phyloP scores from a whole-genome alignment of 2,888 invertebrate species.

The Lamellibrachia columna region DNA sequence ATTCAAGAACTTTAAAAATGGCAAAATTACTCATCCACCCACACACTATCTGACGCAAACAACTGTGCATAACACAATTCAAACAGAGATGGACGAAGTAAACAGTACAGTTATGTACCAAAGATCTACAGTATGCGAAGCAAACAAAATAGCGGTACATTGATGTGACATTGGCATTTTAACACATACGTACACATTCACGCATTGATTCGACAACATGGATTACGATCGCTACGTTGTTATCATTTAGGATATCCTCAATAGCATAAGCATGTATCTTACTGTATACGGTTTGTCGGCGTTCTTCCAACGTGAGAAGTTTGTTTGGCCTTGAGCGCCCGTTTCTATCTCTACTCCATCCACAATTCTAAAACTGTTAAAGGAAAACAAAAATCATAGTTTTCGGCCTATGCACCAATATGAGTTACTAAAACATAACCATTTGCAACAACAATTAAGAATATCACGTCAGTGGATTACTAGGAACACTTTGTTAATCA shows the following conservation, averaged over 20 bases:
- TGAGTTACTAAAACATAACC: neutral
- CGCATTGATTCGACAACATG: neutral
- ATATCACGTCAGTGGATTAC: no score
- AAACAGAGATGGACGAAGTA: no score
- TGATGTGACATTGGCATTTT: neutral
- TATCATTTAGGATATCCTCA: neutral
- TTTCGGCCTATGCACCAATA: neutral
- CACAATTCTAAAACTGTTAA: neutral
- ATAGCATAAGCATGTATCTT: neutral
- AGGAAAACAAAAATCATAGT: no score
- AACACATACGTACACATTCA: neutral
- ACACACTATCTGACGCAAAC: no score
- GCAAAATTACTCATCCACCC: no score
- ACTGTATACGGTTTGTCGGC: neutral
- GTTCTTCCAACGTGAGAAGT: neutral
- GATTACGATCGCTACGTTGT: neutral
- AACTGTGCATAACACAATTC: no score
- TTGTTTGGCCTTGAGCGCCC: neutral
- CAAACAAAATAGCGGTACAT: neutral
- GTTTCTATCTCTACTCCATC: neutral
- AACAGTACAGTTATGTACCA: no score
- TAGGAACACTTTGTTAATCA: no score
- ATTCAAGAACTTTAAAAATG: no score
- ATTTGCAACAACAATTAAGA: neutral
- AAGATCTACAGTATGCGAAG: no score